Base-by-base conservation (phyloP, 2,888 invertebrate genomes). In the Encarsia formosa region DNA sequence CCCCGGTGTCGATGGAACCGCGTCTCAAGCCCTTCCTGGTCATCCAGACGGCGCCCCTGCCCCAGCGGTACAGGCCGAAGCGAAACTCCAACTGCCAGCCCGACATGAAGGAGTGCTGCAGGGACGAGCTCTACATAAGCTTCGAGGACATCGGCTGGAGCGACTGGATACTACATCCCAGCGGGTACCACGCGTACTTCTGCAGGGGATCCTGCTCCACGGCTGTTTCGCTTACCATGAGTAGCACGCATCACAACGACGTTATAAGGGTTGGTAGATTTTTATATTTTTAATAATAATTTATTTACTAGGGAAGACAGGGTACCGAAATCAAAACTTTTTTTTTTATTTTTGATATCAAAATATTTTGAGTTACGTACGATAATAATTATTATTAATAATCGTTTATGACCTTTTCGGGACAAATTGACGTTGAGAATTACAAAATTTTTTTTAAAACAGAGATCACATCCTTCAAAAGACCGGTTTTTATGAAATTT, bases 111-210 rank as follows among this genome's bases (percentile, higher is more conserved):
- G 89, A 88, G 63, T 92, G 91, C 70, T 92, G 92, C 69, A 77
- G 90, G 13, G 91, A 91, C 68, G 85, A 86, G 32, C 78, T 92
- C 1, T 88, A 86, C 67, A 86, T 93, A 56, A 87, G 86, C 58
- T 92, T 92, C 68, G 83, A 83, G 54, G 88, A 90, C 35, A 84
- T 92, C 48, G 91, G 91, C 40, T 92, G 92, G 92, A 84, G 85
- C 61, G 86, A 90, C 70, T 92, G 91, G 91, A 90, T 92, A 54
- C 81, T 92, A 57, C 79, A 83, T 59, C 92, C 92, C 0, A 78
- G 80, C 13, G 90, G 89, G 1, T 92, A 91, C 71, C 85, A 91
- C 64, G 91, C 92, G 0, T 90, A 90, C 72, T 91, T 90, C 76
- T 92, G 92, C 68, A 85, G 86, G 50, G 92, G 92, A 0, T 83